A percentile compares a stretch with the other conserved stretches of the same genome.
phyloP scores from a whole-genome alignment of 2,888 invertebrate species.

The Conus canariensis region DNA sequence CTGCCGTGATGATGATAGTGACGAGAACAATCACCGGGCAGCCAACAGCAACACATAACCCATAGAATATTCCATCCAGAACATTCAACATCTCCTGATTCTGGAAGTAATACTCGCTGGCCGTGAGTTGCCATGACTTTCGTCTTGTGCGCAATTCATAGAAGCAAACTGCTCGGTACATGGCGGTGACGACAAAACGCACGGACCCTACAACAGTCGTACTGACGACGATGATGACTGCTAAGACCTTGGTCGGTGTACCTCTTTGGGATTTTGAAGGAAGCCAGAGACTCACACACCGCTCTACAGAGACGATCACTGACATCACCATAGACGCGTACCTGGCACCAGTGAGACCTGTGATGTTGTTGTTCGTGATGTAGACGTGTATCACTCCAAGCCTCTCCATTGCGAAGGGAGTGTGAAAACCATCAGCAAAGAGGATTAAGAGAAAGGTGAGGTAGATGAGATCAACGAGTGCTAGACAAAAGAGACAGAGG shows the following conservation, averaged over 20 bases:
- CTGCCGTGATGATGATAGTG: conserved; percentile 25
- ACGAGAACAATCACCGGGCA: conserved; percentile 7
- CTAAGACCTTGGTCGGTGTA: not conserved
- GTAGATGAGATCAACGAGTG: not conserved
- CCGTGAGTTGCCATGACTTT: not conserved
- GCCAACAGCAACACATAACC: not conserved
- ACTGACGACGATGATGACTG: not conserved
- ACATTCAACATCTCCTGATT: not conserved
- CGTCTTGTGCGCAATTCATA: not conserved
- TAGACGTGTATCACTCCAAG: not conserved
- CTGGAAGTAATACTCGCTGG: conserved; percentile 28
- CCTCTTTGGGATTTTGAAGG: not conserved
- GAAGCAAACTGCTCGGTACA: not conserved
- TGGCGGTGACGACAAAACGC: not conserved
- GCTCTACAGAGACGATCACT: conserved; percentile 15
- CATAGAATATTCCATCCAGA: conserved; percentile 26
- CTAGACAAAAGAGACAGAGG: not conserved
- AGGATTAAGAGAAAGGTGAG: not conserved
- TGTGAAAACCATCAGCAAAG: conserved; percentile 2
- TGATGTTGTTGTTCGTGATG: not conserved
- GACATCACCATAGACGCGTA: conserved; percentile 20
- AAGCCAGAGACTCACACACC: conserved; percentile 29
- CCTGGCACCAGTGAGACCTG: conserved; percentile 14
- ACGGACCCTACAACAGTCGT: not conserved
- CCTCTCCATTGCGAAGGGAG: not conserved